phyloP scores from a whole-genome alignment of 1,140 invertebrate genomes.

The Papilio dardanus region DNA sequence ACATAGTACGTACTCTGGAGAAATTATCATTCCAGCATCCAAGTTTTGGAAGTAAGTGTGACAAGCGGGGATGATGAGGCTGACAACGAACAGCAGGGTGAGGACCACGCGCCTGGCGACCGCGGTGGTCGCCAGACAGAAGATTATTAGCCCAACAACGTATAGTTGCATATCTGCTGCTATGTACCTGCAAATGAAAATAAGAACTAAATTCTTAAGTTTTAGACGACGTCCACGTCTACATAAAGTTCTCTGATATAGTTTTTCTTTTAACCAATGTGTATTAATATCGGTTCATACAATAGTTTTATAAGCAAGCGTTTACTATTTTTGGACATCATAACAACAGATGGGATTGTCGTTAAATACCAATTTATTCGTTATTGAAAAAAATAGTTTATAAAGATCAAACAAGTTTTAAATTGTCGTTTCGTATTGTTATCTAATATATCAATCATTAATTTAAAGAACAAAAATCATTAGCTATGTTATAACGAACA shows the following conservation, averaged over 20 bases:
- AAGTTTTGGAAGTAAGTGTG: slow-evolving; percentile 40
- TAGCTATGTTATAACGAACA: too few species aligned
- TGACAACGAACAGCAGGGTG: slow-evolving; percentile 16
- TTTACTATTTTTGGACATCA: too few species aligned
- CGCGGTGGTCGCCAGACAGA: background rate
- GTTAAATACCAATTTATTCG: too few species aligned
- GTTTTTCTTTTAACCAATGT: too few species aligned
- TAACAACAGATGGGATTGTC: too few species aligned
- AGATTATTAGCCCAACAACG: slow-evolving; percentile 31
- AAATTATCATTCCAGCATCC: slow-evolving; percentile 36
- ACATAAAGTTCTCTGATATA: too few species aligned
- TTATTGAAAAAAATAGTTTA: too few species aligned
- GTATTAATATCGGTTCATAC: too few species aligned
- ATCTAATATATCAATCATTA: background rate
- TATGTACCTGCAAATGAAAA: slow-evolving; percentile 53
- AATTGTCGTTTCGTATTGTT: background rate
- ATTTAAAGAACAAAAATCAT: too few species aligned
- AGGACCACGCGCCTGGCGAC: background rate
- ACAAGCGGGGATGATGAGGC: slow-evolving; percentile 25
- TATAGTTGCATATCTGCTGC: slow-evolving; percentile 51
- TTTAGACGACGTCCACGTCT: too few species aligned
- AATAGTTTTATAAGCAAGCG: too few species aligned
- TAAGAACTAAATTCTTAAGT: too few species aligned
- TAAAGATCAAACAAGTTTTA: background rate
- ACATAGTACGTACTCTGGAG: slow-evolving; percentile 41